Evolutionary conservation across 2,797 vertebrate genomes (phyloP).

Genomic region (Acrossocheilus fasciatus): DNA sequence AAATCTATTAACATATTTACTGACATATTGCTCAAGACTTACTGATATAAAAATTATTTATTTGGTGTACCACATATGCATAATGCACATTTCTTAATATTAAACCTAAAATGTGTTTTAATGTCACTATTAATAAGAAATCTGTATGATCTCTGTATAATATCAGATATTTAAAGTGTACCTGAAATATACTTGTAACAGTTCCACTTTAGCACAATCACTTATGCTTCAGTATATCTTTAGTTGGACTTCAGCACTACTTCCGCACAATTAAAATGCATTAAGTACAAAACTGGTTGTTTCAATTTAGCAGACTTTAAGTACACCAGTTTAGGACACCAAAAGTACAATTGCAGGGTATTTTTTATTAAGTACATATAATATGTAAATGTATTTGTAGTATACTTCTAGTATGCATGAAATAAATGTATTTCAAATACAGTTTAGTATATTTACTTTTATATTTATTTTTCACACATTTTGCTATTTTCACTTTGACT

Average conservation of each 20-base stretch:
- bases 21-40: not conserved
- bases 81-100: not conserved
- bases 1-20: not conserved
- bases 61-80: not conserved
- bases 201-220: constrained; percentile 1
- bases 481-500: not conserved
- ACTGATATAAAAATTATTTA: not conserved
- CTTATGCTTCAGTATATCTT: not conserved
- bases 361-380: not conserved
- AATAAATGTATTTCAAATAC: not conserved
- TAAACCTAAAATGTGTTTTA: not conserved
- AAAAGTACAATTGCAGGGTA: not conserved
- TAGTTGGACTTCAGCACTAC: not conserved
- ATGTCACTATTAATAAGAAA: not conserved
- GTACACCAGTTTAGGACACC: not conserved
- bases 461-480: not conserved
- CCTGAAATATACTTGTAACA: not conserved
- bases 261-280: not conserved
- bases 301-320: not conserved
- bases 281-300: not conserved
- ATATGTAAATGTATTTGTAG: not conserved
- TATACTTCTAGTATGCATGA: not conserved
- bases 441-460: not conserved
- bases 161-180: not conserved
- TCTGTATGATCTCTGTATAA: not conserved